These are phyloP conservation scores for Heliangelus exortis DNA, from an alignment of 2,797 vertebrate species.

Conservation along the genomic window DNA sequence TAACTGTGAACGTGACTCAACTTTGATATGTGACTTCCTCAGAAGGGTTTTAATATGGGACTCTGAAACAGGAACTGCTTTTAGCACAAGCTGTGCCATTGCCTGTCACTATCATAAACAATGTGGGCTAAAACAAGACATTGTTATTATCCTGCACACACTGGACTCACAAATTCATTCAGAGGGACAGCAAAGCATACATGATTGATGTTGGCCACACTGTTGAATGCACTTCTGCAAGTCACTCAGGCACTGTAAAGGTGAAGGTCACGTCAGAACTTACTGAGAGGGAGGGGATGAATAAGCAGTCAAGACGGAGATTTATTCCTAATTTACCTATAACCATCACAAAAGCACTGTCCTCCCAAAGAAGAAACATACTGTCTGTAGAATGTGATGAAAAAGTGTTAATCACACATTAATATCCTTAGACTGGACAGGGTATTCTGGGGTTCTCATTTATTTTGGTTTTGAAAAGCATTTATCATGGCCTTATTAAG, in stretches of 20 bases:
- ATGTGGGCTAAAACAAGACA: not conserved
- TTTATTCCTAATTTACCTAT: not conserved
- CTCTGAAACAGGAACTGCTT: not conserved
- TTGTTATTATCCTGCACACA: not conserved
- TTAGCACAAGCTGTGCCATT: not conserved
- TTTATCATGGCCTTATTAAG: not conserved
- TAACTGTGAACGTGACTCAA: not conserved
- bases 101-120: not conserved
- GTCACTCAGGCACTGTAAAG: not conserved
- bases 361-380: not conserved
- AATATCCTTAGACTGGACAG: not conserved
- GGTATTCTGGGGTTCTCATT: not conserved
- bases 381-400: not conserved
- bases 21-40: not conserved
- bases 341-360: not conserved
- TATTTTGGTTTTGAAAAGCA: conserved; percentile 6
- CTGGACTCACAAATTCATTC: not conserved
- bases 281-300: not conserved
- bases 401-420: not conserved
- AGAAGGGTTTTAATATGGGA: not conserved
- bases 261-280: not conserved
- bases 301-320: not conserved
- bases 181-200: not conserved
- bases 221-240: not conserved
- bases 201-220: not conserved